Conservation (phyloP, 2,797 vertebrate species). For the Sebastes diploproa region DNA sequence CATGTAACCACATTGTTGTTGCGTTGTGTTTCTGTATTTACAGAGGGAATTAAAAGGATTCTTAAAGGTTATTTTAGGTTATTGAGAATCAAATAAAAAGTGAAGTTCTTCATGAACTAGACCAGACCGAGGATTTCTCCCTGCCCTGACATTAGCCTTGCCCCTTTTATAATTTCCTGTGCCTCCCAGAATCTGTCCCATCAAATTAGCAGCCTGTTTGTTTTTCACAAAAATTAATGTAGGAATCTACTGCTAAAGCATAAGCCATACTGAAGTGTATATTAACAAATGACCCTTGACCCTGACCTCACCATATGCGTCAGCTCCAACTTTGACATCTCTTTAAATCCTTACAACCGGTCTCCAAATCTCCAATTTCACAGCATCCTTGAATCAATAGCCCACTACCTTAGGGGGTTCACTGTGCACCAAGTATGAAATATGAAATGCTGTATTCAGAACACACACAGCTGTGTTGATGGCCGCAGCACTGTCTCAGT, state of each 20-base stretch:
- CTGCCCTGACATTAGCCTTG: background rate
- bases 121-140: background rate
- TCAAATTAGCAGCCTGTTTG: constrained; percentile 9
- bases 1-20: no score
- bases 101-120: background rate
- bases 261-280: background rate
- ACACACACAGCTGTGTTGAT: background rate
- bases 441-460: constrained; percentile 16
- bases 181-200: background rate
- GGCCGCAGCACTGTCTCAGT: background rate
- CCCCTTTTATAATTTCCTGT: background rate
- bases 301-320: background rate
- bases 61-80: background rate
- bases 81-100: background rate
- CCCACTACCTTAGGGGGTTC: background rate
- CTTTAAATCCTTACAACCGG: background rate
- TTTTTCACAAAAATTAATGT: background rate
- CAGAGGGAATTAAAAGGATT: background rate
- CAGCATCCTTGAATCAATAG: constrained; percentile 7
- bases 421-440: background rate
- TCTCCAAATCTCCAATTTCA: background rate
- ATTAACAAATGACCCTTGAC: constrained; percentile 9
- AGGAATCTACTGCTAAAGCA: background rate
- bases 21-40: background rate
- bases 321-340: constrained; percentile 10